These are phyloP conservation scores for Sphenopsis melanotis DNA, from an alignment of 2,797 vertebrate species.

Conservation along the genomic window DNA sequence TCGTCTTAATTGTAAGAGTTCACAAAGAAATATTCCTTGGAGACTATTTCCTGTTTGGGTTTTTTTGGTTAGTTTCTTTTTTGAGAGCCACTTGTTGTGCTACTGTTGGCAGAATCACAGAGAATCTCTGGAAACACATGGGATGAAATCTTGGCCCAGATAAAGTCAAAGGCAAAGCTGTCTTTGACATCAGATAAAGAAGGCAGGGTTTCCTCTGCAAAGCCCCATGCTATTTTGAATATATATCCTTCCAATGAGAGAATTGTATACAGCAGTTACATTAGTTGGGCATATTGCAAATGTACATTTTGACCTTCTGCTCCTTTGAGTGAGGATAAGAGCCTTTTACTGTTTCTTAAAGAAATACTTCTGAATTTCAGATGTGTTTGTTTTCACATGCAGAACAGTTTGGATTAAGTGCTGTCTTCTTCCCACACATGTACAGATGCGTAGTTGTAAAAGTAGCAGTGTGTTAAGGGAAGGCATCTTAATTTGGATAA, in stretches of 20 bases:
- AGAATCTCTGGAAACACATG: not conserved
- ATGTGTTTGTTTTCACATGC: not conserved
- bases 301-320: not conserved
- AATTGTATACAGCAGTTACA: not conserved
- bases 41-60: not conserved
- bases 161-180: not conserved
- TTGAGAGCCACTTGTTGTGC: not conserved
- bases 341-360: not conserved
- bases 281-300: not conserved
- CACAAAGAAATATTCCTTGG: not conserved
- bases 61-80: not conserved
- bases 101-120: not conserved
- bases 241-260: not conserved
- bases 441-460: slow-evolving; percentile 16
- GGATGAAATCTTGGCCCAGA: not conserved
- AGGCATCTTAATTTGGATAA: slow-evolving; percentile 32
- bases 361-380: not conserved
- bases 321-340: not conserved
- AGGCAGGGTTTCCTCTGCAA: not conserved
- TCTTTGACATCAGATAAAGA: not conserved
- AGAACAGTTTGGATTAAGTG: slow-evolving; percentile 8
- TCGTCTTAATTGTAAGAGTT: not conserved
- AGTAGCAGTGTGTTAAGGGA: slow-evolving; percentile 17
- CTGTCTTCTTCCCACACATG: slow-evolving; percentile 2
- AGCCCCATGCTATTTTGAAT: not conserved